Evolutionary conservation across 2,797 vertebrate species (phyloP).

Genomic region (Takifugu ocellatus): DNA sequence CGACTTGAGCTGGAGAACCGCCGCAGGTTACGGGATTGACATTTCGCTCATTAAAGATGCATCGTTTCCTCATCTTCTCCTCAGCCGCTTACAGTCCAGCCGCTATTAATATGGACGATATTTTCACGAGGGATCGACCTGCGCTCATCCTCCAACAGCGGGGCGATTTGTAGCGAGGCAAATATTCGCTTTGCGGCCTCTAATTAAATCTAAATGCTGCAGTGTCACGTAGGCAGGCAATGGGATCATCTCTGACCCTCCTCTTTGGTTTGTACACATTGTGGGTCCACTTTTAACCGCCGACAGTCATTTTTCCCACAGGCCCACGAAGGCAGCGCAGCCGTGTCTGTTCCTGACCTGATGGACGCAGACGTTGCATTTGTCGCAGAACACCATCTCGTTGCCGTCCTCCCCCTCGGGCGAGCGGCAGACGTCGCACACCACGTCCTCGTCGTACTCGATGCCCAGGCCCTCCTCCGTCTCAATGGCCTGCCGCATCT

Average conservation of each 20-base stretch:
- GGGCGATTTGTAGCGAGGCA: neutral
- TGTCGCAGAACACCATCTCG: constrained; percentile 98
- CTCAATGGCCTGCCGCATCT: constrained; percentile 91
- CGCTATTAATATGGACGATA: neutral
- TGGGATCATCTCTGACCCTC: too few species aligned
- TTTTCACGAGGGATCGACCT: neutral
- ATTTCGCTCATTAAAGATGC: neutral
- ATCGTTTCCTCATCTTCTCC: neutral
- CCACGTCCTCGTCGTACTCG: constrained; percentile 95
- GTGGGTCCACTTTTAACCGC: too few species aligned
- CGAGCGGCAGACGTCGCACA: constrained; percentile 94
- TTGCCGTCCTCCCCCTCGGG: constrained; percentile 95
- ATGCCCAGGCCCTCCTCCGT: constrained; percentile 93
- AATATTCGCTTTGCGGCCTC: too few species aligned
- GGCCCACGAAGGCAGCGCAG: too few species aligned
- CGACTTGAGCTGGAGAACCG: neutral
- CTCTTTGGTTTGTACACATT: too few species aligned
- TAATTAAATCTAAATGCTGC: too few species aligned
- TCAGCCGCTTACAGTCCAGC: neutral
- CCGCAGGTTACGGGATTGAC: neutral
- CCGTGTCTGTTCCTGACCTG: constrained; percentile 75
- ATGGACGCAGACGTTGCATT: constrained; percentile 96
- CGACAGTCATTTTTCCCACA: too few species aligned
- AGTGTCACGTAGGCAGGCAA: too few species aligned
- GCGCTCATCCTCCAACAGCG: too few species aligned